phyloP scores from a whole-genome alignment of 2,888 invertebrate genomes.

The Andrena fulva region DNA sequence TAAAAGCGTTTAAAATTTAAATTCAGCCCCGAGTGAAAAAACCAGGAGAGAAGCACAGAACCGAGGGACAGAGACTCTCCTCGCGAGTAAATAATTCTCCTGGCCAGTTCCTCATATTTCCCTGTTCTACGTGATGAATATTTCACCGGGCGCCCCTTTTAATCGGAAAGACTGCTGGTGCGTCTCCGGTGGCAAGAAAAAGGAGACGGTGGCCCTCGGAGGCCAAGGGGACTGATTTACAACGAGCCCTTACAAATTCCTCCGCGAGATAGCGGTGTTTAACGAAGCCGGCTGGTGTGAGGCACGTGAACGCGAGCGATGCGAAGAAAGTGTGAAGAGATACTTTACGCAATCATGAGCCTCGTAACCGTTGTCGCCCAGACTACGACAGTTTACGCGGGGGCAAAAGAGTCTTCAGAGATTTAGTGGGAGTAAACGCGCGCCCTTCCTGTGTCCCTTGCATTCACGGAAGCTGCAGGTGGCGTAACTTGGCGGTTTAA shows the following conservation, averaged over 20 bases:
- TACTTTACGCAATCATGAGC: conserved; percentile 34
- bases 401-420: conserved; percentile 35
- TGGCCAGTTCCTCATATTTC: neutral
- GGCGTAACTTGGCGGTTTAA: conserved; percentile 64
- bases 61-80: neutral
- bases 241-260: neutral
- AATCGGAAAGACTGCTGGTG: no score
- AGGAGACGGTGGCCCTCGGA: neutral
- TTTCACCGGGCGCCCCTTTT: neutral
- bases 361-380: conserved; percentile 40
- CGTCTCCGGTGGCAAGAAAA: neutral
- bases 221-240: neutral
- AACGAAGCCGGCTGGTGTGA: neutral
- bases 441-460: conserved; percentile 43
- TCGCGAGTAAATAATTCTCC: neutral
- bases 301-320: no score
- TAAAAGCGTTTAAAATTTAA: conserved; percentile 51
- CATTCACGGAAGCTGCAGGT: conserved; percentile 38
- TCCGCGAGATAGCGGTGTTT: neutral
- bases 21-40: conserved; percentile 40
- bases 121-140: neutral
- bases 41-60: neutral
- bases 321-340: neutral
- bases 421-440: conserved; percentile 58
- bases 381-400: conserved; percentile 32